Conservation (phyloP, 2,888 invertebrate genomes). For the Ferrisia virgata region DNA sequence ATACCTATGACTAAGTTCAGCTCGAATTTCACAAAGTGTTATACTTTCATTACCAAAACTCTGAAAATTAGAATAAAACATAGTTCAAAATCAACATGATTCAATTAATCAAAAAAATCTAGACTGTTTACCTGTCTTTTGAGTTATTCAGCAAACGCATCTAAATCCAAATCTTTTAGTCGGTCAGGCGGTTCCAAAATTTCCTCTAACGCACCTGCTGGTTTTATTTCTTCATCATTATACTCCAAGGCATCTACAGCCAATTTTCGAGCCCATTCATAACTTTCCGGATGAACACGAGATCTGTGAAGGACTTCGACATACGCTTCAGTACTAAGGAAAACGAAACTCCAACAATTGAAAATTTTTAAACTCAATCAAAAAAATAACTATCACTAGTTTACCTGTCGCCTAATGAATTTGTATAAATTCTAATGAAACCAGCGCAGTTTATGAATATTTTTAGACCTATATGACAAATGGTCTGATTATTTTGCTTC, state of each 20-base stretch:
- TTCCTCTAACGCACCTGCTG: constrained; percentile 95
- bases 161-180: constrained; percentile 91
- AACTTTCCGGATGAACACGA: constrained; percentile 97
- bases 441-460: constrained; percentile 99
- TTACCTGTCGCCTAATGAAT: constrained; percentile 78
- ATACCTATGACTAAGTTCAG: constrained; percentile 89
- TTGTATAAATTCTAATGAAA: constrained; percentile 97
- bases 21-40: constrained; percentile 93
- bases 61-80: constrained; percentile 53
- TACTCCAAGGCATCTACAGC: constrained; percentile 98
- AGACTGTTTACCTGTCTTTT: constrained; percentile 67
- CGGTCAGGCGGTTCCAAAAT: constrained; percentile 93
- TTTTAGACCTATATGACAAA: constrained; percentile 96
- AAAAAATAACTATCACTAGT: neutral
- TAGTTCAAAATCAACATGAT: neutral
- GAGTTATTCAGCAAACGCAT: constrained; percentile 96
- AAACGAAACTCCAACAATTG: neutral
- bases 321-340: constrained; percentile 78
- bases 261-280: constrained; percentile 99
- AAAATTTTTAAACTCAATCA: neutral
- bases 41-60: constrained; percentile 86
- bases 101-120: neutral
- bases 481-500: constrained; percentile 87
- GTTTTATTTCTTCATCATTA: constrained; percentile 94
- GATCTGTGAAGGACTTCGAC: constrained; percentile 96